A percentile compares a stretch with the other conserved stretches of the same genome.
These are phyloP conservation scores for Mimas tiliae DNA, from an alignment of 2,888 invertebrate species.

Conservation along the genomic window DNA sequence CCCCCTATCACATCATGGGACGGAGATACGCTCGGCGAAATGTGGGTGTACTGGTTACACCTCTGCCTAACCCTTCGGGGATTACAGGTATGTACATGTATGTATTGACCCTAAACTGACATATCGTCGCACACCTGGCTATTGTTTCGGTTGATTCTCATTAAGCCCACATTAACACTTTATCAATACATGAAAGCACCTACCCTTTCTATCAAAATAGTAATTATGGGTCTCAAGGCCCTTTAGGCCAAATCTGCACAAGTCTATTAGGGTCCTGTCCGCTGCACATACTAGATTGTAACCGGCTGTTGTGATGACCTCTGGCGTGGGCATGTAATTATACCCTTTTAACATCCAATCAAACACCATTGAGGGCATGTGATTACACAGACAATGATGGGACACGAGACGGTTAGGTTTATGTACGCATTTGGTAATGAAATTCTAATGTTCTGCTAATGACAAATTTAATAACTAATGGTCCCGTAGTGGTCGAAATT, in stretches of 20 bases:
- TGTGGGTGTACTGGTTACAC: too few species aligned
- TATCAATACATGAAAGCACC: neutral
- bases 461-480: too few species aligned
- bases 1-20: too few species aligned
- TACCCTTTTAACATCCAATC: constrained; percentile 22
- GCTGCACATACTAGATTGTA: constrained; percentile 9
- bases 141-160: too few species aligned
- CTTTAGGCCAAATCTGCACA: neutral
- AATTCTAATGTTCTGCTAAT: too few species aligned
- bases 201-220: neutral
- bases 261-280: constrained; percentile 21
- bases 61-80: neutral
- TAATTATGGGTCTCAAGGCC: constrained; percentile 6
- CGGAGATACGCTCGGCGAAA: too few species aligned
- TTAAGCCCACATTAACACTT: neutral
- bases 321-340: constrained; percentile 3
- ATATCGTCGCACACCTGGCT: too few species aligned
- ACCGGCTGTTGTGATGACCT: neutral
- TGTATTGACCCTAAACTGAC: too few species aligned
- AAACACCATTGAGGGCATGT: neutral
- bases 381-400: neutral
- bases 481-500: too few species aligned
- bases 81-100: too few species aligned
- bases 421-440: neutral
- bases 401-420: neutral